These are phyloP conservation scores for Drosophila barbarae DNA, from an alignment of 2,888 invertebrate genomes.

Conservation along the genomic window DNA sequence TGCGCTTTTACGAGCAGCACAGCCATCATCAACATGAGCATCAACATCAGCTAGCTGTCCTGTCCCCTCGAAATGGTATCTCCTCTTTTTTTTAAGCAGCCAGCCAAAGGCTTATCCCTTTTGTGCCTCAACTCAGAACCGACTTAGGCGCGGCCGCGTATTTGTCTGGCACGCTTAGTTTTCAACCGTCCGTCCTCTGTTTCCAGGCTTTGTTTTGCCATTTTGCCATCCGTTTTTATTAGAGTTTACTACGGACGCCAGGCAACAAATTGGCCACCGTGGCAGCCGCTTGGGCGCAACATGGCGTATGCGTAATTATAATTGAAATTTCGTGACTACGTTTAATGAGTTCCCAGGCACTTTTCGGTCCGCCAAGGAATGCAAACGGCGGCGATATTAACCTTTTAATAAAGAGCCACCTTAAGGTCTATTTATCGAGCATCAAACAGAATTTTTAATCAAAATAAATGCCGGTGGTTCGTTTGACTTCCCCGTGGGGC, in stretches of 20 bases:
- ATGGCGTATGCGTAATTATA: conserved; percentile 64
- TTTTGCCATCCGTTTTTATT: conserved; percentile 17
- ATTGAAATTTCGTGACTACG: conserved; percentile 57
- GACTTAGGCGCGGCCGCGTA: conserved; percentile 26
- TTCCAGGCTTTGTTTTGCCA: conserved; percentile 9
- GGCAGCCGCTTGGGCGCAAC: conserved; percentile 54
- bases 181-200: conserved; percentile 27
- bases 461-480: conserved; percentile 22
- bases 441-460: conserved; percentile 36
- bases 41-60: conserved; percentile 35
- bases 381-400: conserved; percentile 44
- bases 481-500: conserved; percentile 2
- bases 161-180: conserved; percentile 31
- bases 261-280: conserved; percentile 61
- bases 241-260: conserved; percentile 33
- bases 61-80: conserved; percentile 10
- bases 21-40: conserved; percentile 50
- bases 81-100: background rate
- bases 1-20: conserved; percentile 62
- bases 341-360: conserved; percentile 60
- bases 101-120: conserved; percentile 42
- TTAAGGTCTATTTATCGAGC: conserved; percentile 48
- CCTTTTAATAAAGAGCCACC: conserved; percentile 46
- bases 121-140: conserved; percentile 17
- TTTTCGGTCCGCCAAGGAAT: conserved; percentile 14